phyloP scores from a whole-genome alignment of 2,797 vertebrate genomes.

The Enoplosus armatus region DNA sequence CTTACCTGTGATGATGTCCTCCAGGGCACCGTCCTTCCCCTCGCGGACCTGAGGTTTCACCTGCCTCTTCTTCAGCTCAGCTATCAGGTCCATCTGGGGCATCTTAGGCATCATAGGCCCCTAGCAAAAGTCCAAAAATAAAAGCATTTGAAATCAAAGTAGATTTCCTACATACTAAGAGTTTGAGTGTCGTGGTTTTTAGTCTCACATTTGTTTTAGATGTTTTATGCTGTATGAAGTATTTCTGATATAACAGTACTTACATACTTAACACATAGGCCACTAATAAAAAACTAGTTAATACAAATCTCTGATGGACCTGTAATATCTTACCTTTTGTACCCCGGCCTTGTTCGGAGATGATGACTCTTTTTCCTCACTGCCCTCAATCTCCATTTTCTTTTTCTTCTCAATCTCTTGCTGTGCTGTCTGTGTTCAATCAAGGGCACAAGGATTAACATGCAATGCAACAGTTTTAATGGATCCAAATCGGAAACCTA shows the following conservation, averaged over 20 bases:
- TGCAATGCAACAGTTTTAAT: too few relatives aligned
- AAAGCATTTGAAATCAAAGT: neutral
- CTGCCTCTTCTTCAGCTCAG: conserved; percentile 97
- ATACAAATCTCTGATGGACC: neutral
- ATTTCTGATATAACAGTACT: neutral
- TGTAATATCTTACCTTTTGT: conserved; percentile 71
- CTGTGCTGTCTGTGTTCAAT: conserved; percentile 88
- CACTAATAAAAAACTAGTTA: neutral
- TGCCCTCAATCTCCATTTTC: conserved; percentile 87
- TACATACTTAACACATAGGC: neutral
- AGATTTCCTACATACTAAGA: neutral
- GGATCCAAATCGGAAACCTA: neutral
- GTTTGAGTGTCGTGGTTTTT: neutral
- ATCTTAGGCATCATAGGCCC: conserved; percentile 87
- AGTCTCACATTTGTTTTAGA: neutral
- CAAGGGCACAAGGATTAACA: neutral
- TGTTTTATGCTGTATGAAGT: neutral
- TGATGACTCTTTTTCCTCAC: conserved; percentile 69
- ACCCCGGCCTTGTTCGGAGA: conserved; percentile 57
- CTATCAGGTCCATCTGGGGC: conserved; percentile 96
- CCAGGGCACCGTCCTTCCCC: conserved; percentile 94
- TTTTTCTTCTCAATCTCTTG: conserved; percentile 90
- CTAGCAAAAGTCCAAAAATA: conserved; percentile 65
- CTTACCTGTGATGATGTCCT: conserved; percentile 96
- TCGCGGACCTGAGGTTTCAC: conserved; percentile 94